Evolutionary conservation across 64 coral and sea anemone genomes (phyloP).

Genomic region (Acropora yongei): DNA sequence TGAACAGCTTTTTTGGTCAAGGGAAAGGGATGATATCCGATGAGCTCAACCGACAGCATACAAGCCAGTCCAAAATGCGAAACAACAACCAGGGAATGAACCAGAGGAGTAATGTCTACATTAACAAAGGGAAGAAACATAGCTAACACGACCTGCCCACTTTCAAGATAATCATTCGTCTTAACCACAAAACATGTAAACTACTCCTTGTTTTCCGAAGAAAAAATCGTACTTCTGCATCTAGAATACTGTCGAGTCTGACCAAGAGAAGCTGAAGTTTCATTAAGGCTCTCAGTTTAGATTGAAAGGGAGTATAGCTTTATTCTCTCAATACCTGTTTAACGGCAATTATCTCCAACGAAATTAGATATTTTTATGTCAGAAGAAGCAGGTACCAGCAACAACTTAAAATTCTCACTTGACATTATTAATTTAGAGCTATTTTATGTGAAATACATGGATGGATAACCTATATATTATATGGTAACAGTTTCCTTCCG

Average conservation of each 20-base stretch:
- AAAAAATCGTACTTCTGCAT: not conserved
- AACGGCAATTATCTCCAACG: too few species aligned
- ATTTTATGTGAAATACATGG: too few species aligned
- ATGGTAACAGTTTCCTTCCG: too few species aligned
- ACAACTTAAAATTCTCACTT: too few species aligned
- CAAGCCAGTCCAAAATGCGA: slow-evolving; percentile 16
- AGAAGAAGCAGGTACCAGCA: too few species aligned
- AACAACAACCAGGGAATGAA: slow-evolving; percentile 12
- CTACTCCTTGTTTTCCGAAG: not conserved
- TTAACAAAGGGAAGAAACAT: slow-evolving; percentile 23
- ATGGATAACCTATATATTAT: too few species aligned
- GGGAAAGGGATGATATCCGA: not conserved
- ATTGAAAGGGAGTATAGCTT: too few species aligned
- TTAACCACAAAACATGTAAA: not conserved
- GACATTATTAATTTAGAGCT: too few species aligned
- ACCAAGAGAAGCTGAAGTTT: too few species aligned
- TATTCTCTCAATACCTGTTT: too few species aligned
- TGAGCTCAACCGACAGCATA: slow-evolving; percentile 9
- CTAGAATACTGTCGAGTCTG: not conserved
- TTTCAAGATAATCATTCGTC: not conserved
- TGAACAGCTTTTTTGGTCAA: not conserved
- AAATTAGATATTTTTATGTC: too few species aligned
- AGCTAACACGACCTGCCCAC: not conserved
- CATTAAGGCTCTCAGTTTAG: too few species aligned
- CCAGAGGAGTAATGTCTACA: not conserved